Evolutionary conservation across 2,113 vertebrate species (phyloP).

Genomic region (Oxyura jamaicensis): DNA sequence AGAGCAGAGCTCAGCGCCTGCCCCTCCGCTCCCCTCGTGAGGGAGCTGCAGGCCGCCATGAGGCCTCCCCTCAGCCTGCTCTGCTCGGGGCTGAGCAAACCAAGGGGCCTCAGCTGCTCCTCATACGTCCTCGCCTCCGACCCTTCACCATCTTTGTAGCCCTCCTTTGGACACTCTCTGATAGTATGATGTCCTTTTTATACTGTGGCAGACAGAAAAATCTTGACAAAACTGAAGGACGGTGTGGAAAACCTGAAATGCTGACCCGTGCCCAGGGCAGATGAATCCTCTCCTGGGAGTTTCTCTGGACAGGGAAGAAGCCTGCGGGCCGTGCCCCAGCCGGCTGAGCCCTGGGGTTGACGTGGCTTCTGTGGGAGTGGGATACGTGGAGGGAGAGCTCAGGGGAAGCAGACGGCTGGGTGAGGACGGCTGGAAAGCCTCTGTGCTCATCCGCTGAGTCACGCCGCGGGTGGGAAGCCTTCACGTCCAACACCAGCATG

Average conservation of each 20-base stretch:
- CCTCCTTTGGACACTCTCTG: neutral
- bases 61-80: no score
- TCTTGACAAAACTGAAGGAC: no score
- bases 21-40: no score
- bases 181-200: no score
- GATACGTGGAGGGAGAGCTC: neutral
- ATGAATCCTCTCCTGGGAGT: neutral
- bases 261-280: no score
- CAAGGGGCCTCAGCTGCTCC: no score
- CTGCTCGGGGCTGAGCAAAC: neutral
- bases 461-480: fast-evolving
- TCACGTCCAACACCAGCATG: neutral
- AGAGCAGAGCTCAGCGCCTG: neutral
- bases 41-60: no score
- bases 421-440: neutral
- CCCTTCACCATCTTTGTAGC: neutral
- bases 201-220: no score
- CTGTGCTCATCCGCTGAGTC: neutral
- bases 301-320: neutral
- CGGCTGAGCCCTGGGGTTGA: neutral
- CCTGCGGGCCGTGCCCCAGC: neutral
- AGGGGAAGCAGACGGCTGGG: neutral
- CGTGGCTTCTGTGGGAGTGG: neutral
- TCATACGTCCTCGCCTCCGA: neutral
- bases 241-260: no score